phyloP scores from a whole-genome alignment of 2,888 invertebrate genomes.

The Meiosimyza platycephala region DNA sequence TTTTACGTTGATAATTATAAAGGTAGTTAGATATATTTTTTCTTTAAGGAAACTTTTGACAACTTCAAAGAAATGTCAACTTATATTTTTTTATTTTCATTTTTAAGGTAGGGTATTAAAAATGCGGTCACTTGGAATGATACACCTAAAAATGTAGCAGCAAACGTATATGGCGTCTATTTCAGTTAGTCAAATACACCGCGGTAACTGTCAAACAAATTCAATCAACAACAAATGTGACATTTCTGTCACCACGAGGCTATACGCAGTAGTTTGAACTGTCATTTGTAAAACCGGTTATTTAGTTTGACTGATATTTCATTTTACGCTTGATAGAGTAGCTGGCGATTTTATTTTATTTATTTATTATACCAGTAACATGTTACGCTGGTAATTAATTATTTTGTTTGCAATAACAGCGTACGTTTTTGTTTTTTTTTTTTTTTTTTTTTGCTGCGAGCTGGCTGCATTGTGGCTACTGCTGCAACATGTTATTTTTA shows the following conservation, averaged over 20 bases:
- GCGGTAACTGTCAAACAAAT: slow-evolving; percentile 19
- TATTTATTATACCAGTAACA: not conserved
- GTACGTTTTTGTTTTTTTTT: no score
- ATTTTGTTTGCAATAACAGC: slow-evolving; percentile 2
- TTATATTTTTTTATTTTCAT: no score
- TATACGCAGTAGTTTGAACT: not conserved
- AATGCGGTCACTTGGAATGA: no score
- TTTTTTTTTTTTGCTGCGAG: not conserved
- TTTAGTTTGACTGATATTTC: not conserved
- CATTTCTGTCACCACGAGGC: slow-evolving; percentile 3
- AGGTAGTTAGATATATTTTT: not conserved
- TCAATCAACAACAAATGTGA: slow-evolving; percentile 15
- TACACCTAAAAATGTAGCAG: no score
- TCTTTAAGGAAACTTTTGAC: not conserved
- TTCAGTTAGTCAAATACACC: slow-evolving; percentile 1
- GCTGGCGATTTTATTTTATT: not conserved
- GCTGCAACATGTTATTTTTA: slow-evolving; percentile 21
- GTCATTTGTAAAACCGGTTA: slow-evolving; percentile 4
- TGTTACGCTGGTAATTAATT: slow-evolving; percentile 22
- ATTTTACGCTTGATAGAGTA: not conserved
- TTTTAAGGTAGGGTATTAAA: no score
- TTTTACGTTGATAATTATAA: slow-evolving; percentile 10
- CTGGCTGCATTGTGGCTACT: not conserved
- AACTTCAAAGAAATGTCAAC: not conserved
- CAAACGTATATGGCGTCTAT: no score